Percentiles rank a stretch among this genome's conserved stretches.
Evolutionary conservation across 2,113 vertebrate genomes (phyloP).

Genomic region (Isurus oxyrinchus): DNA sequence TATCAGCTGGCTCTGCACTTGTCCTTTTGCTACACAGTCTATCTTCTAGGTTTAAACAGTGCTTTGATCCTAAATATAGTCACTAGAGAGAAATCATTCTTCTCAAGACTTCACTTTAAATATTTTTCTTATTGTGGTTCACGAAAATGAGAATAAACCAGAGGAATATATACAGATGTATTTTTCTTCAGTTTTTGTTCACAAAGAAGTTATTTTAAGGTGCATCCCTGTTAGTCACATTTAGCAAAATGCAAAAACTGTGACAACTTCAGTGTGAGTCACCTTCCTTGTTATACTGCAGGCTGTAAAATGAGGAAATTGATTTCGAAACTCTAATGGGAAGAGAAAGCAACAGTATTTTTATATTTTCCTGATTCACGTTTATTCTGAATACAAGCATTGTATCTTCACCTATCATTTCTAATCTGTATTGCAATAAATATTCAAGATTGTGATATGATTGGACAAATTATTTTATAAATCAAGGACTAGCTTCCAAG

Average conservation of each 20-base stretch:
- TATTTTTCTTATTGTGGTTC: conserved; percentile 15
- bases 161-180: background rate
- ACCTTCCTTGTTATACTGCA: background rate
- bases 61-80: conserved; percentile 65
- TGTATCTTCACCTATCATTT: background rate
- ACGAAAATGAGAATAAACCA: background rate
- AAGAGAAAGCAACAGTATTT: background rate
- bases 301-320: background rate
- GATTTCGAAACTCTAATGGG: background rate
- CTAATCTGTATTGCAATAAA: background rate
- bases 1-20: conserved; percentile 55
- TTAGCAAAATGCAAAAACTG: background rate
- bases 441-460: background rate
- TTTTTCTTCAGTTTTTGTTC: background rate
- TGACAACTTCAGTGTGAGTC: background rate
- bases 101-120: conserved; percentile 38
- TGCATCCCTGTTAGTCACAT: background rate
- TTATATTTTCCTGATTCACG: background rate
- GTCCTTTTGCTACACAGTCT: conserved; percentile 52
- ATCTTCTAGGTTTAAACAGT: conserved; percentile 54
- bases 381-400: background rate
- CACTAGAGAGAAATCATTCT: conserved; percentile 54
- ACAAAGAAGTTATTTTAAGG: background rate
- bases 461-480: background rate
- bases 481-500: background rate